A percentile compares a stretch with the other conserved stretches of the same genome.
These are phyloP conservation scores for Mugil cephalus DNA, from an alignment of 2,113 vertebrate species.

Conservation along the genomic window DNA sequence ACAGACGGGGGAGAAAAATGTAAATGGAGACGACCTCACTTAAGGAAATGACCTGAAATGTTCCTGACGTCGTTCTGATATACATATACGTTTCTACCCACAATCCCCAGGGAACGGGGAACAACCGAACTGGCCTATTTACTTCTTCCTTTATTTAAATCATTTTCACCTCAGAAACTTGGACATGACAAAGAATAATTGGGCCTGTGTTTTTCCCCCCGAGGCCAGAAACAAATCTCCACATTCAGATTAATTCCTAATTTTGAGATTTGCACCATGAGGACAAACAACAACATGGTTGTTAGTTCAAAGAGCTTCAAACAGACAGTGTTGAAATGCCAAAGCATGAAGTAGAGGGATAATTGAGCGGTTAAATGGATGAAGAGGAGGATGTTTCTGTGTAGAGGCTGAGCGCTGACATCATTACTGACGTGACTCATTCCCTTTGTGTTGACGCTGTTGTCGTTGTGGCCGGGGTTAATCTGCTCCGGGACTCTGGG, in stretches of 20 bases:
- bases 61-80: too few species aligned
- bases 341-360: background rate
- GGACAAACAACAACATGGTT: background rate
- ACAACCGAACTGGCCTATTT: too few species aligned
- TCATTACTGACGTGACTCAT: background rate
- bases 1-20: too few species aligned
- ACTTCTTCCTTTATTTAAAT: too few species aligned
- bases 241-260: background rate
- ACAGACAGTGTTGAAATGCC: constrained; percentile 6
- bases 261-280: background rate
- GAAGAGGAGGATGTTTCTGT: background rate
- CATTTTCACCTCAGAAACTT: background rate
- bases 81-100: too few species aligned
- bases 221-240: background rate
- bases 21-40: too few species aligned
- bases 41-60: too few species aligned
- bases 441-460: background rate
- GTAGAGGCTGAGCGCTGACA: background rate
- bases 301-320: background rate
- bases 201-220: background rate
- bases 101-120: too few species aligned
- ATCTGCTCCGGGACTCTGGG: background rate
- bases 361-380: background rate
- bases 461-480: background rate
- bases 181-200: background rate